Evolutionary conservation across 1,140 invertebrate species (phyloP), one percentile per base, ranked within the genome.

Genomic region (Drosophila equinoxialis): DNA sequence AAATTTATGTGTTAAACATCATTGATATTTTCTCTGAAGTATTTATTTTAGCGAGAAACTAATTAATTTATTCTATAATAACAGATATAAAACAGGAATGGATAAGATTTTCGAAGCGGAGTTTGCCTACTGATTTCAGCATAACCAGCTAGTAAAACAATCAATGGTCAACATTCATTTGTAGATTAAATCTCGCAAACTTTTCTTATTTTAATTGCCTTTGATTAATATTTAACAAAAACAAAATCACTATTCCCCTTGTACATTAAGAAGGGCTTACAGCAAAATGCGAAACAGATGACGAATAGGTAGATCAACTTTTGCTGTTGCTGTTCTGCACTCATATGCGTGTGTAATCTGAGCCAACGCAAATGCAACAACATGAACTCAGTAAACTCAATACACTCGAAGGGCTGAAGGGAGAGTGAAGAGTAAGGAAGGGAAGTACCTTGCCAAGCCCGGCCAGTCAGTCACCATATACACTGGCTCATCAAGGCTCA

Each of bases 401-500:
- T n/a, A 70, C 37, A 73, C 51, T 64, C 26, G 30, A 30, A 69
- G 48, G 42, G 33, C 37, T 37, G 11, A 39, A 2, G 3, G 11
- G 6, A 37, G 7, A 1, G 37, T 2, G 33, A 7, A 17, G 26
- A 37, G 14, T 11, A 13, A 11, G 11, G 30, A 7, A 1, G 37
- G 1, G 33, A 4, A 17, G 35, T 30, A 20, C 45, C 17, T 10
- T 11, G 17, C 45, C 10, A 17, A n/a, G 45, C 45, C 45, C 20
- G 45, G 45, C 45, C 45, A 51, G 45, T 51, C 45, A 51, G 45
- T 51, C 45, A 51, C 45, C 45, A 51, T 51, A 23, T 42, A 57
- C 55, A 57, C 74, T 76, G 73, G 66, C 74, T 77, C 74, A 70
- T 77, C 74, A 76, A 65, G 74, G 73, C 74, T 55, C 68, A 71